phyloP scores from a whole-genome alignment of 2,888 invertebrate species.

The Allolobophora icterica region DNA sequence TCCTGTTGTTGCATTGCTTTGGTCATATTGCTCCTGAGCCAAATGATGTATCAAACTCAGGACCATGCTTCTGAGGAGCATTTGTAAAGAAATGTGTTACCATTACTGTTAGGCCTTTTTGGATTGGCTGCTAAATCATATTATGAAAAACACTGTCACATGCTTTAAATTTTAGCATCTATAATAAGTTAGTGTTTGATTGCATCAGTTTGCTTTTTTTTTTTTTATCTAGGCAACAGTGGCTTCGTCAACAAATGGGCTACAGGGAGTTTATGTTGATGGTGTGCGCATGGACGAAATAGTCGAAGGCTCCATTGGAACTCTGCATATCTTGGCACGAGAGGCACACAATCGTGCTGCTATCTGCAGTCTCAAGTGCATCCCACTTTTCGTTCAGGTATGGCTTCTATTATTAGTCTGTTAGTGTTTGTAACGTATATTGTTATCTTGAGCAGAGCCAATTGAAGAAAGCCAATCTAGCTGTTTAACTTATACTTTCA shows the following conservation, averaged over 20 bases:
- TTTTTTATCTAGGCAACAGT: not conserved
- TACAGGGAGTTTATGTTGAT: constrained; percentile 66
- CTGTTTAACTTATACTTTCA: not conserved
- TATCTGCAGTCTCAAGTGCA: constrained; percentile 84
- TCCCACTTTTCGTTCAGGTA: constrained; percentile 91
- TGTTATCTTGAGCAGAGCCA: not conserved
- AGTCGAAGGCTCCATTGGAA: constrained; percentile 96
- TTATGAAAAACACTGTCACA: not conserved
- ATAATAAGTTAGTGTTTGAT: not conserved
- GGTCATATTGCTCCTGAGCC: not conserved
- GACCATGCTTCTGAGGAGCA: constrained; percentile 3
- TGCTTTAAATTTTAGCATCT: not conserved
- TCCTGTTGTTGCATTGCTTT: not conserved
- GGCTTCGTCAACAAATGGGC: not conserved
- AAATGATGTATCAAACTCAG: not conserved
- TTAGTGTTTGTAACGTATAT: not conserved
- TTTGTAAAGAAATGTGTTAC: not conserved
- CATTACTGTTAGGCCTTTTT: not conserved
- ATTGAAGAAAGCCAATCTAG: no score
- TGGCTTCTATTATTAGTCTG: constrained; percentile 71
- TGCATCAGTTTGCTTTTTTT: not conserved
- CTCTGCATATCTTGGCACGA: constrained; percentile 93
- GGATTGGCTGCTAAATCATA: not conserved
- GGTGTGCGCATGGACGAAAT: constrained; percentile 99
- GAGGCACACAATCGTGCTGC: constrained; percentile 91